Percentiles rank a stretch among this genome's conserved stretches.
These are phyloP conservation scores for Halcyon smyrnensis DNA, from an alignment of 2,797 vertebrate species.

Conservation along the genomic window DNA sequence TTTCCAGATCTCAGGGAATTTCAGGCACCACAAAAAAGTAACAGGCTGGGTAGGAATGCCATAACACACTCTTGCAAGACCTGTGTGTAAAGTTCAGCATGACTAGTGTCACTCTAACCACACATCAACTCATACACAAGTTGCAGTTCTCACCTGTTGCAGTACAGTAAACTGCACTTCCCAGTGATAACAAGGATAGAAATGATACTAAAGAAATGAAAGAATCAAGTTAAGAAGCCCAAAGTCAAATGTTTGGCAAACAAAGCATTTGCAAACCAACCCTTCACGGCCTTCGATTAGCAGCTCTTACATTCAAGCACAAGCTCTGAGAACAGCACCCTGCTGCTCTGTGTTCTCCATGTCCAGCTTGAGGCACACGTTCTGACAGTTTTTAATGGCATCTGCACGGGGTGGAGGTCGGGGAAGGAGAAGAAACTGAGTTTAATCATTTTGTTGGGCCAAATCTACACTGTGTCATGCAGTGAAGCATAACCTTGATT, in stretches of 20 bases:
- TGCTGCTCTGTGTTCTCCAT: neutral
- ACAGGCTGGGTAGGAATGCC: neutral
- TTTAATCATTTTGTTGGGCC: neutral
- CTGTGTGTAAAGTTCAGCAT: rapidly evolving
- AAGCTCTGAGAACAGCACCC: neutral
- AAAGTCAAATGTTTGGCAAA: neutral
- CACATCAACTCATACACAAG: neutral
- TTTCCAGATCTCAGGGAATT: neutral
- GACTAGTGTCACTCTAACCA: neutral
- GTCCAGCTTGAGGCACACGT: neutral
- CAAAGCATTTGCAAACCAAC: neutral
- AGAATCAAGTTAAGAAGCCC: neutral
- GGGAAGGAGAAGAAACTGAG: neutral
- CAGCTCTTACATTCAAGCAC: neutral
- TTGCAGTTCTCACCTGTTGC: neutral
- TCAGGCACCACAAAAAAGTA: neutral
- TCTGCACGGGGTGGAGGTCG: neutral
- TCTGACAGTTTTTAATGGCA: neutral
- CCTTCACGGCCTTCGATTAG: neutral
- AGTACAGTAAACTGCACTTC: neutral
- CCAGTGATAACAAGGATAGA: neutral
- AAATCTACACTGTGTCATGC: neutral
- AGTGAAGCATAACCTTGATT: neutral
- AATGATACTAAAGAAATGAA: neutral
- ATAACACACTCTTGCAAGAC: neutral